phyloP scores from a whole-genome alignment of 2,888 invertebrate species.

The Chrysolina haemoptera region DNA sequence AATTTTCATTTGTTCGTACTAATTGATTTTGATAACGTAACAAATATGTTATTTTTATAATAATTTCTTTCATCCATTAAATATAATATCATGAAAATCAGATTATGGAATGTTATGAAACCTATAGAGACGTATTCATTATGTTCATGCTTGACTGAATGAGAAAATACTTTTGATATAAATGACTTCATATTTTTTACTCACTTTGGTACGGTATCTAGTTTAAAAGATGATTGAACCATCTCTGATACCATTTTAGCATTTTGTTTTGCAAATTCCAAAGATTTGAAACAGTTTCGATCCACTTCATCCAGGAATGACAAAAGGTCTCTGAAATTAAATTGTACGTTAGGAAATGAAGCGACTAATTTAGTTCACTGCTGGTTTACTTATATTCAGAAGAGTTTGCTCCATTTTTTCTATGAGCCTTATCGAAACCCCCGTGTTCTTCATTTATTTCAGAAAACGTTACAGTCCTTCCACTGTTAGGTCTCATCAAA shows the following conservation, averaged over 20 bases:
- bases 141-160: no score
- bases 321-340: slow-evolving; percentile 75
- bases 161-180: no score
- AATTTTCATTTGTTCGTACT: no score
- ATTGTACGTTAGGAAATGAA: slow-evolving; percentile 13
- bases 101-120: no score
- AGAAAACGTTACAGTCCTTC: slow-evolving; percentile 51
- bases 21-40: no score
- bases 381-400: slow-evolving; percentile 57
- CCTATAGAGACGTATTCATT: no score
- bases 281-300: slow-evolving; percentile 62
- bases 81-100: no score
- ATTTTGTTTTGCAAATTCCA: slow-evolving; percentile 62
- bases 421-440: neutral
- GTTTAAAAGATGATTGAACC: slow-evolving; percentile 58
- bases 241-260: slow-evolving; percentile 58
- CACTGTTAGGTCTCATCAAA: slow-evolving; percentile 31
- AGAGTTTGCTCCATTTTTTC: slow-evolving; percentile 2
- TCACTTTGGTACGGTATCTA: slow-evolving; percentile 67
- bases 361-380: slow-evolving; percentile 12
- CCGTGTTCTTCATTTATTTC: neutral
- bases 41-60: no score
- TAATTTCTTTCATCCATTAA: no score
- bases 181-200: no score
- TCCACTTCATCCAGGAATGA: slow-evolving; percentile 79